A percentile compares a stretch with the other conserved stretches of the same genome.
Conservation (phyloP, 2,888 invertebrate species). For the Synergus itoensis region DNA sequence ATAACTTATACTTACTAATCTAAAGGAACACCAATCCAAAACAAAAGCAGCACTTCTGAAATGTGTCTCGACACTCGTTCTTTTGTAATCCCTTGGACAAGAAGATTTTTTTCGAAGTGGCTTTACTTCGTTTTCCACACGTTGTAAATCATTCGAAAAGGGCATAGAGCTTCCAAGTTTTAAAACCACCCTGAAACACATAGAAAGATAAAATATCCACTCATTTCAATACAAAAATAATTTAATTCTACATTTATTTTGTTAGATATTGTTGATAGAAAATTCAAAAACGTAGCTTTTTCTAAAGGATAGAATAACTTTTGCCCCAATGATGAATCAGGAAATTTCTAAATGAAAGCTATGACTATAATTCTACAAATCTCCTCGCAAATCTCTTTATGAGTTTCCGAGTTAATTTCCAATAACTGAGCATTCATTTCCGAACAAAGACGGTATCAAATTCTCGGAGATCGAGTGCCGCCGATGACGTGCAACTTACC, state of each 20-base stretch:
- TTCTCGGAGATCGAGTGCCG: neutral
- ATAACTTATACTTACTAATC: conserved; percentile 81
- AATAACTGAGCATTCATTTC: neutral
- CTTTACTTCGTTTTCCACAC: conserved; percentile 88
- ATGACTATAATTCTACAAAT: neutral
- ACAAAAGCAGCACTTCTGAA: conserved; percentile 89
- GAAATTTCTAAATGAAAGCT: neutral
- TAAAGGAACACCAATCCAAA: conserved; percentile 94
- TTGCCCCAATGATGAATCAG: neutral
- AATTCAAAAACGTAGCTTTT: neutral
- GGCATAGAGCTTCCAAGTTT: conserved; percentile 87
- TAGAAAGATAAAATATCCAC: conserved; percentile 41
- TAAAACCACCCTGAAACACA: conserved; percentile 84
- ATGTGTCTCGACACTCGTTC: conserved; percentile 90
- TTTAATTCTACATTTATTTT: neutral
- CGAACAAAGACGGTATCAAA: neutral
- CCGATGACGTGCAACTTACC: neutral
- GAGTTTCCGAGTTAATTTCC: neutral
- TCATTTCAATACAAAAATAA: no score
- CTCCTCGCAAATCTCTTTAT: neutral
- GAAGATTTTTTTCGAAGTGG: conserved; percentile 88
- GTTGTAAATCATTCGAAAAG: conserved; percentile 85
- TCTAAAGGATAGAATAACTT: neutral
- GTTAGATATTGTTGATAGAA: neutral
- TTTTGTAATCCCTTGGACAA: conserved; percentile 89